Evolutionary conservation across 2,797 vertebrate genomes (phyloP), one percentile per base, ranked within the genome.

Genomic region (Melanogrammus aeglefinus): DNA sequence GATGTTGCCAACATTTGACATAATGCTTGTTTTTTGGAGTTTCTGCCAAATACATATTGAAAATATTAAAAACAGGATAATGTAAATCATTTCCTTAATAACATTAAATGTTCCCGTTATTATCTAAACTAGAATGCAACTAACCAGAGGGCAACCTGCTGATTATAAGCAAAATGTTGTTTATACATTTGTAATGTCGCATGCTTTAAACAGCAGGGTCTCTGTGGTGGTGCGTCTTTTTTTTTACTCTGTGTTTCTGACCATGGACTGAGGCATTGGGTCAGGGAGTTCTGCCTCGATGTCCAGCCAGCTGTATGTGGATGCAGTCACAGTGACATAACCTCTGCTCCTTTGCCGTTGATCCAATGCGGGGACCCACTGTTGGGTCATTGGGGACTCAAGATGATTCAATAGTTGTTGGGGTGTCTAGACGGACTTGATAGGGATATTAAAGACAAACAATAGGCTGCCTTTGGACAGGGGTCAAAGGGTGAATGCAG

Each of bases 401-500:
- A 75, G 76, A 76, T 91, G 92, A 92, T 66, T 66, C 85, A 90
- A 90, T 93, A 88, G 91, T 90, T 94, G 92, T 95, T 93, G 90
- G 93, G 91, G 91, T 93, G 95, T 96, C 96, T 96, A 96, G 96
- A 96, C 95, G 89, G 93, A 94, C 93, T 94, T 95, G 95, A 96
- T 95, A 94, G 95, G 96, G 96, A 94, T 95, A 95, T 96, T 96
- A 95, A 91, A 91, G 80, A 83, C 89, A 91, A 79, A 96, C 95
- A 97, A 96, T 95, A 92, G 87, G 81, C 18, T 21, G 33, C 80
- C 92, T 93, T 95, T 96, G 95, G 95, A 75, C 39, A 38, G 74
- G 85, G 94, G 95, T 95, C 94, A 91, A 92, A 91, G 93, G 94
- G 35, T 72, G 24, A 72, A 14, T 16, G 31, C 90, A 80, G 78